These are phyloP conservation scores for Gambusia holbrooki DNA, from an alignment of 2,113 vertebrate genomes.

Conservation along the genomic window DNA sequence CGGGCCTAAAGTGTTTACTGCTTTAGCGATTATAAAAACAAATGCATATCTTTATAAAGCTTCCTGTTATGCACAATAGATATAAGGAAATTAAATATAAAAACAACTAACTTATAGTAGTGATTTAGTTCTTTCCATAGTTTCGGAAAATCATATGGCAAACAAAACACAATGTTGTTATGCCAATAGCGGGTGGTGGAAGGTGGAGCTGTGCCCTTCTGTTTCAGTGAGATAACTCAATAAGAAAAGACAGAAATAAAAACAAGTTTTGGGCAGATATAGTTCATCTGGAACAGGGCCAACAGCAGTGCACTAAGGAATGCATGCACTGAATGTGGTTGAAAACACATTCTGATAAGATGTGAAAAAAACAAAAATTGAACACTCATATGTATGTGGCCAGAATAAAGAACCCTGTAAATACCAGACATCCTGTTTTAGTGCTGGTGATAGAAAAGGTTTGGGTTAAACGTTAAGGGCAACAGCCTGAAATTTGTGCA, in stretches of 20 bases:
- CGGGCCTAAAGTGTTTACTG: neutral
- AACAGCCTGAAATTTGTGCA: neutral
- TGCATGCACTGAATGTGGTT: conserved; percentile 21
- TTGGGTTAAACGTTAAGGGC: neutral
- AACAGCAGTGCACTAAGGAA: conserved; percentile 33
- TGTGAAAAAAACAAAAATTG: conserved; percentile 31
- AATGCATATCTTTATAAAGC: neutral
- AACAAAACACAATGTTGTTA: conserved; percentile 15
- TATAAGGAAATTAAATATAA: neutral
- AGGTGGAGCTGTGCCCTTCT: conserved; percentile 50
- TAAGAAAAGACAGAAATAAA: conserved; percentile 36
- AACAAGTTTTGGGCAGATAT: conserved; percentile 37
- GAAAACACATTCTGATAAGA: conserved; percentile 52
- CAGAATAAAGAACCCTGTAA: conserved; percentile 15
- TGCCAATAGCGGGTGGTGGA: conserved; percentile 11
- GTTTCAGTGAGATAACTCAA: conserved; percentile 59
- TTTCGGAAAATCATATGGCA: conserved; percentile 32
- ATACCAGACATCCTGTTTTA: neutral
- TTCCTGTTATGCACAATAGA: neutral
- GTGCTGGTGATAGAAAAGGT: neutral
- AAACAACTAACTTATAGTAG: neutral
- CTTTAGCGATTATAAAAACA: neutral
- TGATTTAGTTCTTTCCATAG: no score
- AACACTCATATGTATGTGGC: conserved; percentile 19
- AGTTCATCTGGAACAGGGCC: conserved; percentile 46